phyloP scores from a whole-genome alignment of 1,140 invertebrate genomes.

The Ptiloglossa arizonensis region DNA sequence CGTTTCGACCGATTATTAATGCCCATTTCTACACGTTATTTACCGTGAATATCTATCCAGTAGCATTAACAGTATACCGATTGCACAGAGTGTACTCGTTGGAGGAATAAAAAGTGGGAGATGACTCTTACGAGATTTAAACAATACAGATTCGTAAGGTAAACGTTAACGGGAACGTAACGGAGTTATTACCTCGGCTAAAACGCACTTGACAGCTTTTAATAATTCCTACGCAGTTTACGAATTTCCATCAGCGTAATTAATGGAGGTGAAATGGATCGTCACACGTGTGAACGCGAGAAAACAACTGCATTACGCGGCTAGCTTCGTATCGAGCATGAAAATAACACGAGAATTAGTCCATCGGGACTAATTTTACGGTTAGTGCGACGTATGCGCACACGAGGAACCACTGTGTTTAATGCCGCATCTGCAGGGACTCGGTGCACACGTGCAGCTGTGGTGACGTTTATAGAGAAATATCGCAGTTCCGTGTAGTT shows the following conservation, averaged over 20 bases:
- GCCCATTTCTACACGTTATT: too few species aligned
- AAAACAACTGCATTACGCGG: neutral
- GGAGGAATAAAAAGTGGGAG: too few species aligned
- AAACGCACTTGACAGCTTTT: too few species aligned
- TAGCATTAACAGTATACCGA: too few species aligned
- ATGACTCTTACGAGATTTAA: too few species aligned
- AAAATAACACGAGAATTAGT: slow-evolving; percentile 58
- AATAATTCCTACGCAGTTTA: too few species aligned
- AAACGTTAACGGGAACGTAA: too few species aligned
- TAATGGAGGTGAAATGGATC: neutral
- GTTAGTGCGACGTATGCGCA: slow-evolving; percentile 28
- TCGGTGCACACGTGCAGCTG: slow-evolving; percentile 35
- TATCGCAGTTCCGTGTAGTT: slow-evolving; percentile 23
- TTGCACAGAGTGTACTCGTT: too few species aligned
- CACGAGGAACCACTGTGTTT: slow-evolving; percentile 49
- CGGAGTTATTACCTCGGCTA: too few species aligned
- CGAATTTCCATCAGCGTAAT: neutral
- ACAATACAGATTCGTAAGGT: too few species aligned
- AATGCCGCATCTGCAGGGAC: slow-evolving; percentile 32
- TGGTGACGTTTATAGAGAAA: slow-evolving; percentile 44
- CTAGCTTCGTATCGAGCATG: slow-evolving; percentile 1
- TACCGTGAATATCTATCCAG: too few species aligned
- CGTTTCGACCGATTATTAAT: too few species aligned
- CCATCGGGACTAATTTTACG: slow-evolving; percentile 57
- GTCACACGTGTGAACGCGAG: neutral